Conservation (phyloP, 2,797 vertebrate species). For the Scolopax bukidnonensis region DNA sequence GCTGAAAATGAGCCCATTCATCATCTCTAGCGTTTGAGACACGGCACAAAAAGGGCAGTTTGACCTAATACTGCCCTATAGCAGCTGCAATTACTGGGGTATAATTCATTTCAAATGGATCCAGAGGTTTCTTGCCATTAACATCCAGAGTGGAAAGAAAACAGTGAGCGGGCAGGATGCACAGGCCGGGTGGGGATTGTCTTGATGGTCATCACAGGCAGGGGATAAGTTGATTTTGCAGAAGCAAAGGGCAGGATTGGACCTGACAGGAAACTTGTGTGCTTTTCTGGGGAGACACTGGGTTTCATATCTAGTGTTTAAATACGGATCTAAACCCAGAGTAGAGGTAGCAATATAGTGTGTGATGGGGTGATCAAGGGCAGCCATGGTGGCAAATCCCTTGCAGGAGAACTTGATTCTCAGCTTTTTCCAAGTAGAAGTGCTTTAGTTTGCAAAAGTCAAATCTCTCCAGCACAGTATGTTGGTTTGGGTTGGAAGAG, state of each 20-base stretch:
- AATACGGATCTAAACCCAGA: neutral
- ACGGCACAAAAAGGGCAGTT: conserved; percentile 51
- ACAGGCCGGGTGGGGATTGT: neutral
- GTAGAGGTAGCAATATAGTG: neutral
- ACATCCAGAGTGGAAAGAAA: neutral
- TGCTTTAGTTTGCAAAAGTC: neutral
- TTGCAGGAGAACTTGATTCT: neutral
- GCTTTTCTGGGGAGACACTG: neutral
- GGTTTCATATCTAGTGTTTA: neutral
- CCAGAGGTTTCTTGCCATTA: conserved; percentile 40
- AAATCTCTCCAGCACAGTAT: accelerated
- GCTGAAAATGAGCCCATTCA: conserved; percentile 60
- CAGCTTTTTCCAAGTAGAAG: neutral
- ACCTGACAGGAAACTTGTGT: neutral
- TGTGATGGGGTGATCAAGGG: neutral
- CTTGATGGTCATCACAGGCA: neutral
- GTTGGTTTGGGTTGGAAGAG: neutral
- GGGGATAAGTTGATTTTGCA: neutral
- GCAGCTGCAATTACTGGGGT: conserved; percentile 55
- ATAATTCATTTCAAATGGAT: conserved; percentile 63
- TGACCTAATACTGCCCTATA: conserved; percentile 62
- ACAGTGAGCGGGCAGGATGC: neutral
- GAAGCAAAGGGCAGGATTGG: neutral
- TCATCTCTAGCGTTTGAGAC: conserved; percentile 24
- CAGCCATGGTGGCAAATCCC: neutral